Evolutionary conservation across 1,140 invertebrate genomes (phyloP), one percentile per base, ranked within the genome.

Genomic region (Drosophila nasuta): DNA sequence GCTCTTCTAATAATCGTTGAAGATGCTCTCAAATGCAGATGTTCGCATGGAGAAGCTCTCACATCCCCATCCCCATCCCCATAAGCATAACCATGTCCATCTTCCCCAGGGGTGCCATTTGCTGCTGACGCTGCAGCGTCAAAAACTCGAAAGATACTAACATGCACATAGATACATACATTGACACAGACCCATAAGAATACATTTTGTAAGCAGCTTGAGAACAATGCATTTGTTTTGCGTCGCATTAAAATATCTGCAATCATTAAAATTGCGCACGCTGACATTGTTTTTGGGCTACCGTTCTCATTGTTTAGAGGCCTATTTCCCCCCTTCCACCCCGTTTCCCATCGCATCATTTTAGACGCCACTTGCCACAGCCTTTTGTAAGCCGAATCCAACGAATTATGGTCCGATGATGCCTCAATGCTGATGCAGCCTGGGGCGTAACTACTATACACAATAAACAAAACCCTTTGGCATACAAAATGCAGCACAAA

Each of bases 201-300:
- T 68, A 74, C 2, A 49, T 57, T 85, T 68, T 35, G 38, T 5
- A 66, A 78, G 46, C 75, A 67, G 62, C 63, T 72, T 67, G 81
- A 85, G 85, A 88, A 88, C 86, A 88, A 88, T 89, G 72, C 66
- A 70, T 75, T 54, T 38, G 79, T 74, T 85, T 81, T 79, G 52
- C 79, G 86, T 75, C 86, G 85, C 85, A 88, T 88, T 88, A 88
- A 88, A 88, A 89, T 88, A 88, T 88, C 85, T 88, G 85, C 85
- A 88, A 88, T 85, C 85, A 88, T 88, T 88, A 88, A 88, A 88
- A 88, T 74, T 89, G 85, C 78, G 81, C 81, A 89, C 81, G 85
- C 85, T 88, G 83, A 75, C 83, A 88, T 89, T 88, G 85, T 88
- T 85, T 88, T 73, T 71, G 30, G 72, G 30, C 20, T 77, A 86